These are phyloP conservation scores for Drosophila formosana DNA, from an alignment of 2,888 invertebrate genomes.

Conservation along the genomic window DNA sequence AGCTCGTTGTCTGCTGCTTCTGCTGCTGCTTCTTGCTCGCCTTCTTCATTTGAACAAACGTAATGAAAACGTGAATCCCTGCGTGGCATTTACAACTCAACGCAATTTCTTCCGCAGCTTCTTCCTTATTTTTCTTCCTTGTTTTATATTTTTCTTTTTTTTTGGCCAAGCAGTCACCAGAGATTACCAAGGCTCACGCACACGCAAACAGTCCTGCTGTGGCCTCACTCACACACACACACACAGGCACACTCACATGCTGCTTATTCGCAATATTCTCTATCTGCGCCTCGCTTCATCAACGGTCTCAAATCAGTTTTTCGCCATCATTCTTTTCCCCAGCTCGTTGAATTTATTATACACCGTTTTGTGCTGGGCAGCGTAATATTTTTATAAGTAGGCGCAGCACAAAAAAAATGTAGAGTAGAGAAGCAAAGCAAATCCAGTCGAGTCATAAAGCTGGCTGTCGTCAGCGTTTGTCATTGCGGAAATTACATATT, in stretches of 20 bases:
- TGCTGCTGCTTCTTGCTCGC: conserved; percentile 8
- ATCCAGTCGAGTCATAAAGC: conserved; percentile 63
- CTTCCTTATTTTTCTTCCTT: conserved; percentile 4
- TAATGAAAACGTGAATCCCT: conserved; percentile 79
- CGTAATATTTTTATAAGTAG: conserved; percentile 56
- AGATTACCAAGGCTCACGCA: conserved; percentile 60
- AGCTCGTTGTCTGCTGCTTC: background rate
- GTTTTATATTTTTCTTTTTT: conserved; percentile 13
- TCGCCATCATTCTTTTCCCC: background rate
- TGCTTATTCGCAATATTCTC: background rate
- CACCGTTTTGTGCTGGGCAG: conserved; percentile 6
- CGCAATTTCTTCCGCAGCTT: conserved; percentile 59
- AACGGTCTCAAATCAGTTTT: conserved; percentile 11
- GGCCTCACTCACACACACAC: conserved; percentile 4
- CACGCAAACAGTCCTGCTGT: conserved; percentile 8
- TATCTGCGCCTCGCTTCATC: conserved; percentile 2
- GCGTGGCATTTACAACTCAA: conserved; percentile 77
- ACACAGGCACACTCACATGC: background rate
- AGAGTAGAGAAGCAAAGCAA: conserved; percentile 22
- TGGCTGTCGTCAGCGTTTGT: conserved; percentile 59
- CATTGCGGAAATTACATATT: conserved; percentile 68
- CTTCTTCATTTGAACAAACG: conserved; percentile 59
- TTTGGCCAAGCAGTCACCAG: conserved; percentile 52
- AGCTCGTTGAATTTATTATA: conserved; percentile 70
- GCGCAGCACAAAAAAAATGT: conserved; percentile 9